Conservation (phyloP, 2,797 vertebrate species). For the Rhinella marina region DNA sequence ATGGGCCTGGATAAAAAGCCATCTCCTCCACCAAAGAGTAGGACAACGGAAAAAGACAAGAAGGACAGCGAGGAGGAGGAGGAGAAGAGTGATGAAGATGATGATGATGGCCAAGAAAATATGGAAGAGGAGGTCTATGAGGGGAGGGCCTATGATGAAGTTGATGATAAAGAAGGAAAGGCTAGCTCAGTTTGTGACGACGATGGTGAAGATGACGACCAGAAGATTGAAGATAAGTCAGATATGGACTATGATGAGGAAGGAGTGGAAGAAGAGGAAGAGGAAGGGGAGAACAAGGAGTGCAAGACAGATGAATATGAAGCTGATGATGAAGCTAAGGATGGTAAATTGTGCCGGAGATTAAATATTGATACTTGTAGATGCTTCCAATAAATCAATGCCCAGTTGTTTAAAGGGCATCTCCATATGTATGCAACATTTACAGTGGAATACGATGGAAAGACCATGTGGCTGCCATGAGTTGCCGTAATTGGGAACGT, state of each 20-base stretch:
- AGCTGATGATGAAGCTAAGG: slow-evolving; percentile 50
- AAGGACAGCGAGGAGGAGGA: slow-evolving; percentile 66
- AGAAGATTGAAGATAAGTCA: neutral
- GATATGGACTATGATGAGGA: slow-evolving; percentile 60
- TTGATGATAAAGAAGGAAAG: slow-evolving; percentile 17
- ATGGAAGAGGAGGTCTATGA: slow-evolving; percentile 37
- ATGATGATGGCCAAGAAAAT: slow-evolving; percentile 43
- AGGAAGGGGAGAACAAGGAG: slow-evolving; percentile 57
- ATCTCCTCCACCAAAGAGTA: slow-evolving; percentile 70
- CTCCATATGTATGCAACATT: no score
- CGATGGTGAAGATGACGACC: slow-evolving; percentile 22
- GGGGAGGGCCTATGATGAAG: slow-evolving; percentile 25
- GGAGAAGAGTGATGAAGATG: slow-evolving; percentile 52
- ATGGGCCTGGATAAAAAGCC: slow-evolving; percentile 89
- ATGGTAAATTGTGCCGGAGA: slow-evolving; percentile 23
- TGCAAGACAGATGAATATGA: slow-evolving; percentile 61
- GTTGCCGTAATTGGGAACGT: no score
- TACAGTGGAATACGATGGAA: no score
- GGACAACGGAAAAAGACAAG: slow-evolving; percentile 64
- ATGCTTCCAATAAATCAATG: no score
- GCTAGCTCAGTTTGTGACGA: slow-evolving; percentile 39
- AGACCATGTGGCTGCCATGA: no score
- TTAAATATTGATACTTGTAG: neutral
- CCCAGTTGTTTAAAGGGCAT: no score
- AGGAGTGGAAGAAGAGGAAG: slow-evolving; percentile 39